Percentiles rank a stretch among this genome's conserved stretches.
Evolutionary conservation across 37 sponge, comb jelly and placozoan species (phyloP).

Genomic region (Tethya wilhelma): DNA sequence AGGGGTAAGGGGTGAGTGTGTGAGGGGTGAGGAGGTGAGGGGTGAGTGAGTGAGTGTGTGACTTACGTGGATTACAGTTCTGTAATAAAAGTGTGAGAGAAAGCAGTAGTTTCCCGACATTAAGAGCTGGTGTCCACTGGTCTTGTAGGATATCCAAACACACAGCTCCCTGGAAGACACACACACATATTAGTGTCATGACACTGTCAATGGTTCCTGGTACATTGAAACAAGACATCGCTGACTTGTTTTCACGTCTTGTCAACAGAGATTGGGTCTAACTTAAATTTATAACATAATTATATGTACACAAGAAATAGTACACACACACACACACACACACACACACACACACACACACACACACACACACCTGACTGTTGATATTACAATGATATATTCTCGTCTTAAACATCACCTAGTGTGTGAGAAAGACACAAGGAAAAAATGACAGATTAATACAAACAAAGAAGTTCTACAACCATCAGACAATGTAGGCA

Average conservation of each 20-base stretch:
- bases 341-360: slow-evolving; percentile 26
- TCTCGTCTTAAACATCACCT: slow-evolving; percentile 85
- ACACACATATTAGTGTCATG: not conserved
- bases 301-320: not conserved
- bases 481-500: no score
- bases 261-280: no score
- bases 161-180: slow-evolving; percentile 60
- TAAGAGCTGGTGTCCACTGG: slow-evolving; percentile 89
- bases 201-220: no score
- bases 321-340: slow-evolving; percentile 23
- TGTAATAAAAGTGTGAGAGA: slow-evolving; percentile 71
- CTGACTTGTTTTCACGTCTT: no score
- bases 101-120: slow-evolving; percentile 76
- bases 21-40: not conserved
- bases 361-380: slow-evolving; percentile 80
- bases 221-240: no score
- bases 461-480: no score
- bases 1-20: not conserved
- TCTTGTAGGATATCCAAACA: slow-evolving; percentile 91
- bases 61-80: slow-evolving; percentile 82
- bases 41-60: not conserved
- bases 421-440: not conserved
- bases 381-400: slow-evolving; percentile 95
- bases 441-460: no score
- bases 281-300: not conserved